Evolutionary conservation across 2,113 vertebrate genomes (phyloP), one percentile per base, ranked within the genome.

Genomic region (Hyperoodon ampullatus): DNA sequence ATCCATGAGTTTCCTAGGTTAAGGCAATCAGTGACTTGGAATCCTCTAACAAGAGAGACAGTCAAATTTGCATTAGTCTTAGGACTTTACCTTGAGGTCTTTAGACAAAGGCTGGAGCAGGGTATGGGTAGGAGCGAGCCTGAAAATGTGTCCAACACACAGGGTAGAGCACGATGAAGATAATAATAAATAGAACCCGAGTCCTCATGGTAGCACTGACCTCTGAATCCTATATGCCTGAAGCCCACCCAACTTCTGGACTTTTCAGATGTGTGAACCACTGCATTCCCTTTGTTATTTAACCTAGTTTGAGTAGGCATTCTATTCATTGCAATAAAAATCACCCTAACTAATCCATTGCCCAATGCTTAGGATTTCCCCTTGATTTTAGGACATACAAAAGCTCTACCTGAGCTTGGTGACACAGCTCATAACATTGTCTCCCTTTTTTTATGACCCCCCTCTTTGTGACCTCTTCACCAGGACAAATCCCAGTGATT

Each of bases 401-500:
- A 84, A 91, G n/a, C 58, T 86, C 78, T 66, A 19, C 24, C 82
- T 82, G 26, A 88, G 75, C 50, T 61, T 39, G 30, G 21, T 60
- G 24, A 78, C 24, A 28, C 23, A 80, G 19, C n/a, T 86, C 18
- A n/a, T 60, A 82, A 63, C 24, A 35, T 16, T 39, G 13, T 94
- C 81, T 88, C 39, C 50, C 63, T 30, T 72, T 81, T 50, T 61
- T 78, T 84, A 23, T 87, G 72, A 83, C 8, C 65, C 5, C 28
- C 28, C 5, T 92, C 10, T 89, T 97, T 24, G 53, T 30, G 82
- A 71, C 78, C 44, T 94, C 39, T 85, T 96, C 70, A 93, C 35
- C 18, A 60, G 35, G 42, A 93, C 80, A 95, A 97, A 97, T 87
- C 78, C 75, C 58, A 92, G 44, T 75, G 30, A 80, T 92, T 96